These are phyloP conservation scores for Delia radicum DNA, from an alignment of 1,140 invertebrate species.

Conservation along the genomic window DNA sequence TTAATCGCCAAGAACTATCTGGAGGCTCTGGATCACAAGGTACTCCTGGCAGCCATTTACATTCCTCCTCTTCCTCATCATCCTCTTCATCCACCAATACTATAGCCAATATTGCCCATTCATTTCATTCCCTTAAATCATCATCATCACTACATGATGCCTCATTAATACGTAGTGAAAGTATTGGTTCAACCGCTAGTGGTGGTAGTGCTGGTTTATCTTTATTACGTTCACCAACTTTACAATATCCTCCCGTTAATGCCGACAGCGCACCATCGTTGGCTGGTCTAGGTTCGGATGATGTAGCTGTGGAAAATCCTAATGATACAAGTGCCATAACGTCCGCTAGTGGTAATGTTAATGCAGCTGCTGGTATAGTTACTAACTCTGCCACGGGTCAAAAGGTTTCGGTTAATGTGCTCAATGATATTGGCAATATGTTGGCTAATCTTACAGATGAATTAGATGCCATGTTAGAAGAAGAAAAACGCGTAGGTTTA, in stretches of 20 bases:
- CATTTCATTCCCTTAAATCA: constrained; percentile 54
- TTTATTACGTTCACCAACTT: constrained; percentile 47
- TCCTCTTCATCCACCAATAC: constrained; percentile 55
- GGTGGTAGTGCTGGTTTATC: constrained; percentile 39
- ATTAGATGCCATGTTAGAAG: constrained; percentile 91
- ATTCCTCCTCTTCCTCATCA: constrained; percentile 54
- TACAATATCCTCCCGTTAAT: constrained; percentile 35
- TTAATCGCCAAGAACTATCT: constrained; percentile 51
- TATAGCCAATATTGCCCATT: constrained; percentile 53
- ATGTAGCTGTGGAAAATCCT: neutral
- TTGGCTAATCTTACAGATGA: constrained; percentile 90
- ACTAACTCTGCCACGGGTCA: constrained; percentile 32
- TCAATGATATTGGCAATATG: constrained; percentile 97
- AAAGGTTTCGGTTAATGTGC: constrained; percentile 79
- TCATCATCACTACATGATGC: constrained; percentile 52
- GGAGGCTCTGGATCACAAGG: constrained; percentile 25
- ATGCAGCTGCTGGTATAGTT: neutral
- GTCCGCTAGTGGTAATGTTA: constrained; percentile 13
- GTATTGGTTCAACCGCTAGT: constrained; percentile 46
- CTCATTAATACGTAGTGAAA: constrained; percentile 43
- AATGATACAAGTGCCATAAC: constrained; percentile 16
- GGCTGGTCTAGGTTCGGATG: constrained; percentile 28
- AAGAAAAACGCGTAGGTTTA: constrained; percentile 80
- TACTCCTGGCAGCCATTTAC: constrained; percentile 35
- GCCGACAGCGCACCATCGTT: constrained; percentile 32